Conservation (phyloP, 2,113 vertebrate species). For the Microtus pennsylvanicus region DNA sequence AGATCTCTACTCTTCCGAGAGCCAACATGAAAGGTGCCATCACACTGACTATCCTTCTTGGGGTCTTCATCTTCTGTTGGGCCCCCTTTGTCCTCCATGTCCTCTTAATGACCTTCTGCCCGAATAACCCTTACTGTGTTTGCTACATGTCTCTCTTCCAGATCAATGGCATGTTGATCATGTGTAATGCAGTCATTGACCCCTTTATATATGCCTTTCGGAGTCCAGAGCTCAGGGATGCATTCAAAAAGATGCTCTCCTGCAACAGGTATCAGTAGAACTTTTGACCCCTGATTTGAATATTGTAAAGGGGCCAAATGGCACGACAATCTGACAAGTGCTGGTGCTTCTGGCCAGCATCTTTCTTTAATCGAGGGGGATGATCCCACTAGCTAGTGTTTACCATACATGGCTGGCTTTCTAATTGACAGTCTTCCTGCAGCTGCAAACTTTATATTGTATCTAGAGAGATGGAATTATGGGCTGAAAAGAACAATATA, state of each 20-base stretch:
- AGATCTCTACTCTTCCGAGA: conserved; percentile 88
- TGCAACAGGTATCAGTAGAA: conserved; percentile 75
- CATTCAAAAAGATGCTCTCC: conserved; percentile 93
- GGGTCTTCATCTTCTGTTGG: conserved; percentile 96
- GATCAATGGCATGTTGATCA: conserved; percentile 92
- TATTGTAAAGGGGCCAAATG: neutral
- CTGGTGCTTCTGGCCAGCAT: too few species aligned
- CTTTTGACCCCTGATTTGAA: conserved; percentile 7
- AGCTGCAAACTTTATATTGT: neutral
- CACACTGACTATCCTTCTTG: conserved; percentile 95
- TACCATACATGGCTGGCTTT: neutral
- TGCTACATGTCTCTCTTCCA: conserved; percentile 96
- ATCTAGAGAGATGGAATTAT: neutral
- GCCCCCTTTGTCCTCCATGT: conserved; percentile 95
- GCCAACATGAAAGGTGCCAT: conserved; percentile 92
- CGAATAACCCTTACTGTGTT: conserved; percentile 94
- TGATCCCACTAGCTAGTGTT: neutral
- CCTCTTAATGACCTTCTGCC: conserved; percentile 92
- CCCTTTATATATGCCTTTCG: conserved; percentile 97
- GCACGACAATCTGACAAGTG: neutral
- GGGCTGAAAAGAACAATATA: neutral
- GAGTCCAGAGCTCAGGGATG: conserved; percentile 91
- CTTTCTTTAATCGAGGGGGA: neutral
- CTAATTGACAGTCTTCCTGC: neutral
- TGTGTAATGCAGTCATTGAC: conserved; percentile 95